Evolutionary conservation across 2,113 vertebrate genomes (phyloP), one percentile per base, ranked within the genome.

Genomic region (Brachionichthys hirsutus): DNA sequence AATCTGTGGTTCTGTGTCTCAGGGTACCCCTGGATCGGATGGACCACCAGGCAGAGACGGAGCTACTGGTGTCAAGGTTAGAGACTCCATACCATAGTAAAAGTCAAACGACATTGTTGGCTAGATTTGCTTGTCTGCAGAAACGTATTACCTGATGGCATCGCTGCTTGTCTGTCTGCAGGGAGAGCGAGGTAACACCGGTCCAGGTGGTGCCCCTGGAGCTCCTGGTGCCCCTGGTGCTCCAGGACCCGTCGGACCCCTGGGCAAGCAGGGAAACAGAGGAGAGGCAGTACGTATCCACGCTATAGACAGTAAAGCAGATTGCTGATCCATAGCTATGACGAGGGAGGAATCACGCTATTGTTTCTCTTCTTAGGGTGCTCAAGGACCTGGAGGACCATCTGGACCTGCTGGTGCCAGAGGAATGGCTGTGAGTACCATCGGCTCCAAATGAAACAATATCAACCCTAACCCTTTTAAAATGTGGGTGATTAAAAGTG

Each of bases 201-300:
- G 96, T 0, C 90, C 95, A 0, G 68, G 89, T 47, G 97, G 97
- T 0, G 91, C 92, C 40, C 95, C 95, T 0, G 97, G 97, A 0
- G 92, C 95, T 65, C 94, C 95, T 0, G 97, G 97, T 0, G 51
- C 94, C 42, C 94, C 95, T 3, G 97, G 97, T 0, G 81, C 93
- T 59, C 91, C 95, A 0, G 96, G 96, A 36, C 93, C 96, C 0
- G 92, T 96, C 0, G 97, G 96, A 80, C 96, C 96, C 54, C 92
- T 95, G 0, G 97, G 97, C 64, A 99, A 99, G 86, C 95, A 99
- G 75, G 97, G 97, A 91, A 94, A 98, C 84, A 90, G 97, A 92
- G 97, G 97, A 84, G 97, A 99, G 82, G 46, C 91, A 73, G 96
- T 98, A 83, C 96, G 96, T 90, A 59, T 9, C 12, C 6, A 46